These are phyloP conservation scores for Cercopithecus hamlyni DNA, from an alignment of 2,797 vertebrate species.

Conservation along the genomic window DNA sequence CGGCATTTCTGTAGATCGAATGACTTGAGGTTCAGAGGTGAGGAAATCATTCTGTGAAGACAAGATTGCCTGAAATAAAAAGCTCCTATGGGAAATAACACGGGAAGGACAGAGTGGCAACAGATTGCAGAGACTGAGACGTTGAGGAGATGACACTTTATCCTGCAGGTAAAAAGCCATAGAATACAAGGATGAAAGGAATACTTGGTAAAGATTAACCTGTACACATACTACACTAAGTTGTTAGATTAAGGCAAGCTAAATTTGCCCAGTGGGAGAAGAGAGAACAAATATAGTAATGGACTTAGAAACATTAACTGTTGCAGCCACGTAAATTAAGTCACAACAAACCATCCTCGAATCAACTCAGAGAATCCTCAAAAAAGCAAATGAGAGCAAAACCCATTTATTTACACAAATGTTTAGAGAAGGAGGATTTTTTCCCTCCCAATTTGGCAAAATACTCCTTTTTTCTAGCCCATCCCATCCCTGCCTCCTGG, in stretches of 20 bases:
- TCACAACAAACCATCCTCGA: neutral
- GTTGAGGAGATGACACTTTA: neutral
- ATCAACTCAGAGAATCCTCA: neutral
- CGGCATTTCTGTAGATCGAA: neutral
- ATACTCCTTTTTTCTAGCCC: neutral
- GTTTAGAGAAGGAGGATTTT: neutral
- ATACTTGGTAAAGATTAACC: neutral
- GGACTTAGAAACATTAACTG: neutral
- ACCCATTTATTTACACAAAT: neutral
- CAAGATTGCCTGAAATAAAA: neutral
- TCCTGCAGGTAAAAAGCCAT: neutral
- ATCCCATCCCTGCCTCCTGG: neutral
- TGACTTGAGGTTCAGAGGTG: neutral
- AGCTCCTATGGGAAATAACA: neutral
- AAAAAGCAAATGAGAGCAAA: neutral
- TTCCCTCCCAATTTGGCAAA: neutral
- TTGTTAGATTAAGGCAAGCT: neutral
- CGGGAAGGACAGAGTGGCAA: neutral
- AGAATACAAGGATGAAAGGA: neutral
- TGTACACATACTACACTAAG: neutral
- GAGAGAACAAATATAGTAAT: neutral
- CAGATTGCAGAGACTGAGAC: neutral
- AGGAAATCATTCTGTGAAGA: neutral
- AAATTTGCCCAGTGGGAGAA: conserved; percentile 24
- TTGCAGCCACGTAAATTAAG: neutral